Base-by-base conservation (phyloP, 2,888 invertebrate genomes). In the Nephrocerus scutellatus region DNA sequence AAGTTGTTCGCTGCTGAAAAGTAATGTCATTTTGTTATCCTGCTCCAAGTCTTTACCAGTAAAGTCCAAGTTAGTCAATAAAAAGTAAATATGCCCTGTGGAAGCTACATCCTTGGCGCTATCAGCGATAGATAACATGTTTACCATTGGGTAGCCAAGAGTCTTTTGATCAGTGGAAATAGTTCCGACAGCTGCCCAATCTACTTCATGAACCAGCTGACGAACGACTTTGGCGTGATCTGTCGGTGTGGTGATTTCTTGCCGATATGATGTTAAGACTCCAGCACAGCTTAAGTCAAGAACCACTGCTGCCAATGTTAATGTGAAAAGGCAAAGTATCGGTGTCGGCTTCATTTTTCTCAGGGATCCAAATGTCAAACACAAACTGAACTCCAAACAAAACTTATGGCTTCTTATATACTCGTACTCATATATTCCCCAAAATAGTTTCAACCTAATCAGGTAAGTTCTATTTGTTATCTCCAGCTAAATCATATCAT, bases 51-150 rank as follows among this genome's bases (percentile, higher is more conserved):
- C 69, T 22, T 54, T 54, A 0, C 64, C 68, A 9, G 69, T 68
- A 43, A 66, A 69, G 46, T 69, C 69, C 44, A 68, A 47, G 45
- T 62, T 60, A 3, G 66, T 66, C 16, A 69, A 49, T 40, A 66
- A 39, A 33, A 68, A 69, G 20, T 53, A 66, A 46, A 69, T 62
- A 5, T 42, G 39, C 9, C 69, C 69, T 6, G 68, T 63, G 2
- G 70, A 66, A 12, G 44, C 35, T 2, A 43, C 56, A 8, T 40
- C 35, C 5, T 13, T 40, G 30, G 49, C 50, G 34, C 56, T 62
- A 36, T 69, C 69, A 24, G 67, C 63, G n/a, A 65, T 53, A 2
- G 70, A 60, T n/a, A 68, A 58, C 6, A 69, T 54, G 48, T 68
- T 69, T 3, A 68, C 68, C 63, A 69, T 68, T 14, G 69, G 70